Evolutionary conservation across 2,113 vertebrate species (phyloP), one percentile per base, ranked within the genome.

Genomic region (Megalops atlanticus): DNA sequence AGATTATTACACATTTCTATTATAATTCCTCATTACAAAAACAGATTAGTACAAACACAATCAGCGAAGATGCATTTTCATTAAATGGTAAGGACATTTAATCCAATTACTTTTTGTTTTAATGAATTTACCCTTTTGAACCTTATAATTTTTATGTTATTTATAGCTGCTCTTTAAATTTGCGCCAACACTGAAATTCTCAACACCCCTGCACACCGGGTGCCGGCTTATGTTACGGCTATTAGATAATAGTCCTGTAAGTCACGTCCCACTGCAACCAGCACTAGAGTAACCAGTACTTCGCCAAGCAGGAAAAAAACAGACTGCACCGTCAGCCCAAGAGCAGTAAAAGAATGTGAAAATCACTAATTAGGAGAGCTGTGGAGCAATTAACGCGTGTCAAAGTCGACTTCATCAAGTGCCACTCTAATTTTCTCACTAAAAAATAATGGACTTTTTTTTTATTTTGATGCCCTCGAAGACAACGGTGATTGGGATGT

Each of bases 341-440:
- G 92, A 92, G 95, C 94, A 94, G 92, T 93, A 92, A 95, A 95
- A 97, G 95, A 94, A 95, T 95, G 92, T 94, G 95, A 94, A 96
- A 91, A 94, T 96, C 94, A 93, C 94, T 97, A 96, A 99, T 98
- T 96, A 98, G 95, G 89, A 93, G 96, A 96, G 93, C 95, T 95
- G 95, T 90, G 83, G 93, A 95, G 94, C 97, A 98, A 99, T 98
- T 98, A 99, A 97, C 95, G 92, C 95, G 94, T 95, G 96, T 97
- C 97, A 97, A 94, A 96, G 95, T 96, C 96, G 93, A 96, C 97
- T 95, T 96, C 96, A 94, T 97, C 97, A 96, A 95, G 95, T 97
- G 96, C 95, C 97, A 96, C 94, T 97, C 95, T 96, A 94, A 94
- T 95, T 95, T 95, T 96, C 94, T 94, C 92, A 95, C 93, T 94